Base-by-base conservation (phyloP, 2,888 invertebrate genomes). In the Tetropium fuscum region DNA sequence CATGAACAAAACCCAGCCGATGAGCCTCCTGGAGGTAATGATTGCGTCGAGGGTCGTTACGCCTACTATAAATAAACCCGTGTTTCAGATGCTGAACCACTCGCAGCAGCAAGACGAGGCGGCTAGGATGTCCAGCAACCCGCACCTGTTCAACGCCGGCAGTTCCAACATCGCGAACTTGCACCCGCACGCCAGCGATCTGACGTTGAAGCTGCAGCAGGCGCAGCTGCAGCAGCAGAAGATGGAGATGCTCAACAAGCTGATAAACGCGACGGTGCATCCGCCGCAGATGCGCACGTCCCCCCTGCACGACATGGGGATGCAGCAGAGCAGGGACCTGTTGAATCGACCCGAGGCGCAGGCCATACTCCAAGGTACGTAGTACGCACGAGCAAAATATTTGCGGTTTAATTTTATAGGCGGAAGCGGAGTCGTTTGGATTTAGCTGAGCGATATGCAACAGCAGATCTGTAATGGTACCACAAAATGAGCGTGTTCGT, bases 301-400 rank as follows among this genome's bases (percentile, higher is more conserved):
- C 15, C 82, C 82, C 0, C 80, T 79, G 76, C 84, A 79, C 73
- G 86, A 68, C 79, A 81, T 76, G 81, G 81, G 74, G 75, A 79
- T 71, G 80, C 82, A 73, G 80, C 84, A 71, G 86, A 88, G 78
- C 71, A 82, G 88, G 43, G 91, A 91, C 63, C 80, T 91, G 66
- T 78, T 91, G 58, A 89, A 88, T 78, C 81, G 91, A 64, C 91
- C 91, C 0, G 92, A 92, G 77, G 90, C 91, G 8, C 90, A 91
- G 79, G 90, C 91, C 43, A 88, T 93, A 58, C 85, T 93, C 68
- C 90, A 91, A 80, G 90, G 90, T 90, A 76, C 69, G 72, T 63
- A n/a, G 13, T 22, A 3, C 11, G 11, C 5, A n/a, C n/a, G n/a
- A n/a, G n/a, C n/a, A n/a, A n/a, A n/a, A n/a, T n/a, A n/a, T n/a